Evolutionary conservation across 2,888 invertebrate species (phyloP), one percentile per base, ranked within the genome.

Genomic region (Drosophila picticornis): DNA sequence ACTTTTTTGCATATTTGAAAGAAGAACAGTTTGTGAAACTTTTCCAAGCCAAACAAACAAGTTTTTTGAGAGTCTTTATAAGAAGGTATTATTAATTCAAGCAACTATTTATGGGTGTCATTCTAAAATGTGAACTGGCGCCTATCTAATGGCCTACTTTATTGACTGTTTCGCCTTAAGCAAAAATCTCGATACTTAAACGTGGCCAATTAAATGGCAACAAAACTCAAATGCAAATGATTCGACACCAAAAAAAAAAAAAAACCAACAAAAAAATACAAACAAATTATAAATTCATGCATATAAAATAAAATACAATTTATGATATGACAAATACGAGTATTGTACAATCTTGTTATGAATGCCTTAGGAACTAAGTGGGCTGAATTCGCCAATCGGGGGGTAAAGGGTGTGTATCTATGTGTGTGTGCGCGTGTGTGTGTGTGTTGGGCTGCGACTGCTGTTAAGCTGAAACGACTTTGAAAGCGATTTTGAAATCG

Each of bases 401-500:
- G 7, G 1, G 16, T 6, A 40, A 27, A 19, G 40, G 27, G 29
- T 32, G 55, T 38, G 48, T 43, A 38, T 27, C 48, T 22, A 27
- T 25, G 32, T 31, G 3, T 13, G 13, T 6, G 22, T 22, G 43
- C 4, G 7, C 13, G 43, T 22, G 13, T 22, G 22, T 22, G 13
- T 43, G 48, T 31, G 46, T 25, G 27, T 36, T 43, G 43, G 22
- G 43, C 43, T 22, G 22, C 13, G 22, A 7, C 46, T 46, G 25
- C 16, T 46, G 22, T 25, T 46, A 25, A n/a, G 61, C 46, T 43
- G 66, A 38, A 56, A 61, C 61, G 71, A 67, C 75, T 71, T 79
- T 79, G 75, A 78, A 62, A 61, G 73, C 72, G 76, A 77, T 84
- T 84, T 85, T 72, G 83, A 88, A 84, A 80, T 71, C 75, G 89